These are phyloP conservation scores for Eurois occulta DNA, from an alignment of 2,888 invertebrate genomes.

Conservation along the genomic window DNA sequence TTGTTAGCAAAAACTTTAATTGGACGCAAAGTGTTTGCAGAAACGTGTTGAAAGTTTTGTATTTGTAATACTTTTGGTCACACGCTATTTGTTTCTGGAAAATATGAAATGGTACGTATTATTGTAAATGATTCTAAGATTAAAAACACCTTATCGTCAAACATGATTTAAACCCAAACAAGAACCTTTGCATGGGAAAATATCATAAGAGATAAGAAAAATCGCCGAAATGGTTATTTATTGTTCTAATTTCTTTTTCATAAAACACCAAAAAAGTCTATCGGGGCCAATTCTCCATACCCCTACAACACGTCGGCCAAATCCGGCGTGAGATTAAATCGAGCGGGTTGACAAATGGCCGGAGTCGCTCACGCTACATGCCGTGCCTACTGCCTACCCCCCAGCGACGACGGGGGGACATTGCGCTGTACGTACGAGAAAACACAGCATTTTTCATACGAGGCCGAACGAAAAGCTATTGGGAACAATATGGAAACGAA, in stretches of 20 bases:
- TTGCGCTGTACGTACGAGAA: constrained; percentile 24
- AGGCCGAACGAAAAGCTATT: constrained; percentile 31
- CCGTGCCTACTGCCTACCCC: constrained; percentile 63
- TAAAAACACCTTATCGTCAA: not conserved
- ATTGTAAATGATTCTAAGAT: not conserved
- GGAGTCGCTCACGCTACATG: constrained; percentile 69
- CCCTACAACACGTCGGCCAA: constrained; percentile 67
- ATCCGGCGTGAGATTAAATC: constrained; percentile 66
- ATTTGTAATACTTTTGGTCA: constrained; percentile 32
- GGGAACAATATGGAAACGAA: constrained; percentile 14
- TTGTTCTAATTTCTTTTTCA: not conserved
- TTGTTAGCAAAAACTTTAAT: constrained; percentile 34
- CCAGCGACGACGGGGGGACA: constrained; percentile 24
- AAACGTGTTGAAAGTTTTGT: constrained; percentile 38
- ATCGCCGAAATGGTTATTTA: not conserved
- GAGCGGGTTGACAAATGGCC: constrained; percentile 71
- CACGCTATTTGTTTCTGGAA: constrained; percentile 18
- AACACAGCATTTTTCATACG: constrained; percentile 50
- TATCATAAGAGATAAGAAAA: not conserved
- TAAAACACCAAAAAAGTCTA: not conserved
- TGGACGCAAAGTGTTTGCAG: constrained; percentile 27
- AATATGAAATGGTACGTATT: constrained; percentile 17
- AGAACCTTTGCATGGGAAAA: not conserved
- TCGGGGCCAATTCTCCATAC: constrained; percentile 53
- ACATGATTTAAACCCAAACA: not conserved